Evolutionary conservation across 2,113 vertebrate species (phyloP).

Genomic region (Labrus mixtus): DNA sequence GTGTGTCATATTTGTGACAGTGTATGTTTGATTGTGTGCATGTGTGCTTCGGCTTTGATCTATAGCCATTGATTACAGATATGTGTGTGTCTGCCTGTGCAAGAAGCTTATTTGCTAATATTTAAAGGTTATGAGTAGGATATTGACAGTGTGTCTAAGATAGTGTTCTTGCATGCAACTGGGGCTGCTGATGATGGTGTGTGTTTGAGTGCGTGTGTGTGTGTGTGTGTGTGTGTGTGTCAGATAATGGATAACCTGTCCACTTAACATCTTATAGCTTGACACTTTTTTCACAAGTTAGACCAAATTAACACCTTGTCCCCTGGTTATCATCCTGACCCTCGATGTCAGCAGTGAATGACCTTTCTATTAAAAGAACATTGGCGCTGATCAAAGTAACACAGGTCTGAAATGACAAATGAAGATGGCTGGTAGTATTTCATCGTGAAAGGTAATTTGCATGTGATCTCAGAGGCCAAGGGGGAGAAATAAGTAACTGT

Average conservation of each 20-base stretch:
- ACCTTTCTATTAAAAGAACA: constrained; percentile 42
- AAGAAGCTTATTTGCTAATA: constrained; percentile 35
- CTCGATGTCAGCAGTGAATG: constrained; percentile 26
- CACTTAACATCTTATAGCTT: constrained; percentile 37
- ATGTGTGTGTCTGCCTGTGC: neutral
- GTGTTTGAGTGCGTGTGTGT: no score
- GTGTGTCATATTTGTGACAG: constrained; percentile 14
- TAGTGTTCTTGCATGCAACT: constrained; percentile 8
- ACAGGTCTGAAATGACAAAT: constrained; percentile 17
- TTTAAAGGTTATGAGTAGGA: constrained; percentile 59
- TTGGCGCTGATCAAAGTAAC: constrained; percentile 29
- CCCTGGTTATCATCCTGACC: constrained; percentile 53
- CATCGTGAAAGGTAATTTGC: constrained; percentile 31
- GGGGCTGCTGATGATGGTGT: neutral
- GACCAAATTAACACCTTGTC: constrained; percentile 48
- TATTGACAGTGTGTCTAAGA: constrained; percentile 42
- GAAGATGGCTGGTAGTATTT: constrained; percentile 29
- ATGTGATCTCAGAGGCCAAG: constrained; percentile 23
- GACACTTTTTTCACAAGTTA: constrained; percentile 46
- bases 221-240: neutral
- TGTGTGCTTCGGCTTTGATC: neutral
- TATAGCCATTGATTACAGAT: constrained; percentile 35
- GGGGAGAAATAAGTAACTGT: constrained; percentile 23
- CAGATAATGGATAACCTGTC: constrained; percentile 23
- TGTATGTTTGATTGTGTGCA: neutral